Conservation (phyloP, 2,113 vertebrate genomes). For the Leuciscus idus region DNA sequence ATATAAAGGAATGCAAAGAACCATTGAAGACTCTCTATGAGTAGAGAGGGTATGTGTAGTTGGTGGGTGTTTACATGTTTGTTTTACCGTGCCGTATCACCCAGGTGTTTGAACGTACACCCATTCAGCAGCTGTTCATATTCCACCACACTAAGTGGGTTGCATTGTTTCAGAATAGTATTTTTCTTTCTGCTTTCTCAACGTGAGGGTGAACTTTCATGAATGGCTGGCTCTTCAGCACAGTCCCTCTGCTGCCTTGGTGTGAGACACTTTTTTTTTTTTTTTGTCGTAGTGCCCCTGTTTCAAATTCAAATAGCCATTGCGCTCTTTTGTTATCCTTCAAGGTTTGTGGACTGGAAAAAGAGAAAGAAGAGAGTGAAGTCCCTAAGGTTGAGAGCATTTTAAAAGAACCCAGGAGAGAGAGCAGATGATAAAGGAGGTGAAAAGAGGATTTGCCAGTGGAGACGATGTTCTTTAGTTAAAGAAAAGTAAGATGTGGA, state of each 20-base stretch:
- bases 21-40: too few species aligned
- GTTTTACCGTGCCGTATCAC: slow-evolving; percentile 2
- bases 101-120: neutral
- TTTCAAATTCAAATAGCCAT: slow-evolving; percentile 80
- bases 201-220: slow-evolving; percentile 24
- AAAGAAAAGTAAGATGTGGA: slow-evolving; percentile 51
- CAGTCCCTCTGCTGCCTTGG: slow-evolving; percentile 45
- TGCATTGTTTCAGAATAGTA: neutral
- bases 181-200: neutral
- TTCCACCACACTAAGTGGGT: slow-evolving; percentile 57
- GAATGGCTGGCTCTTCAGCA: slow-evolving; percentile 61
- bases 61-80: slow-evolving; percentile 15
- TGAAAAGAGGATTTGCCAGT: slow-evolving; percentile 57
- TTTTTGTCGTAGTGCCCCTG: slow-evolving; percentile 68
- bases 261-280: slow-evolving; percentile 41
- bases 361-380: slow-evolving; percentile 70
- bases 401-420: slow-evolving; percentile 65
- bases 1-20: neutral
- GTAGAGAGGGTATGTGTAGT: neutral
- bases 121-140: slow-evolving; percentile 63
- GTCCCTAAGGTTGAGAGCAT: slow-evolving; percentile 69
- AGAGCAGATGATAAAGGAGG: slow-evolving; percentile 41
- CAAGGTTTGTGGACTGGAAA: slow-evolving; percentile 77
- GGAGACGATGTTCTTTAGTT: slow-evolving; percentile 46
- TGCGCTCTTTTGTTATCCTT: slow-evolving; percentile 73